phyloP scores from a whole-genome alignment of 2,888 invertebrate genomes.

The Rhyacophila evoluta region DNA sequence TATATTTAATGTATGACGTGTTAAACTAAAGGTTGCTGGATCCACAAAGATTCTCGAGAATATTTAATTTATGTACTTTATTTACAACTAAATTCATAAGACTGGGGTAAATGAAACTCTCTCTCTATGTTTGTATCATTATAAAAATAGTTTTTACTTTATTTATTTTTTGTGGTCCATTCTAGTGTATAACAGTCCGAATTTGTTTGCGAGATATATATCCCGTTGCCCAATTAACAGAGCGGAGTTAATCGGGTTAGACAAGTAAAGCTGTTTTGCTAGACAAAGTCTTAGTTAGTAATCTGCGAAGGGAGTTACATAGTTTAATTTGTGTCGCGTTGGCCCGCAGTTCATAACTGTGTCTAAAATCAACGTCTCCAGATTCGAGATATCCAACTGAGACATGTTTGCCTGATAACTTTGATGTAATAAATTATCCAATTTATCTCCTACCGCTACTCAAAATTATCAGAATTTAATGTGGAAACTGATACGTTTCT shows the following conservation, averaged over 20 bases:
- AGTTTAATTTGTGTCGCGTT: not conserved
- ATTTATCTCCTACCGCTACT: too few species aligned
- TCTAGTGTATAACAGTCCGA: not conserved
- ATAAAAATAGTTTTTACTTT: too few species aligned
- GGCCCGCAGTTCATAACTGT: conserved; percentile 5
- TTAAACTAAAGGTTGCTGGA: too few species aligned
- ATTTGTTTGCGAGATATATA: not conserved
- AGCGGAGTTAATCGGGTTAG: conserved; percentile 48
- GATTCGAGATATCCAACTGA: not conserved
- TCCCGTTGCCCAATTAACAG: conserved; percentile 43
- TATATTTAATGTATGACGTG: too few species aligned
- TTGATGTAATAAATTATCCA: not conserved
- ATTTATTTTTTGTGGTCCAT: not conserved
- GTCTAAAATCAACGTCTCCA: not conserved
- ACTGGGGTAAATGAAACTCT: too few species aligned
- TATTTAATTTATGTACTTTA: too few species aligned
- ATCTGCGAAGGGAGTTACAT: conserved; percentile 32
- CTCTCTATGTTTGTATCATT: too few species aligned
- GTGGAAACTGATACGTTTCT: too few species aligned
- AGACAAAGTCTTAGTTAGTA: conserved; percentile 50
- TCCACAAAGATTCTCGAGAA: too few species aligned
- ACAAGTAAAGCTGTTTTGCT: conserved; percentile 46
- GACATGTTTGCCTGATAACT: conserved; percentile 4
- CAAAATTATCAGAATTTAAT: too few species aligned
- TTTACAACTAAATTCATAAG: too few species aligned